Percentiles rank a stretch among this genome's conserved stretches.
phyloP scores from a whole-genome alignment of 2,113 vertebrate species.

The Myiopsitta monachus region DNA sequence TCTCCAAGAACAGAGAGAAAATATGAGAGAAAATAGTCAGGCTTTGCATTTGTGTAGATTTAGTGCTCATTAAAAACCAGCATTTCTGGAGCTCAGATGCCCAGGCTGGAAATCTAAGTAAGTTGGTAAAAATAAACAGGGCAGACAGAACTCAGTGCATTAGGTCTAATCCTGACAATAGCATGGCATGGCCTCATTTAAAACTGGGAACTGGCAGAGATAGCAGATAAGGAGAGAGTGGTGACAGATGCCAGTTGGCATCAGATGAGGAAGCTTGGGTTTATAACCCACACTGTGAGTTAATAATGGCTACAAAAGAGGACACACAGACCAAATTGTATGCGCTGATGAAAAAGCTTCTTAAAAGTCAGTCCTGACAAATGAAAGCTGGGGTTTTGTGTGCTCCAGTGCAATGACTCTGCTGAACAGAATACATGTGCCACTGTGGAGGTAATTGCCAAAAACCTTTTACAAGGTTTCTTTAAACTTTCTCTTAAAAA shows the following conservation, averaged over 20 bases:
- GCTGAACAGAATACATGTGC: neutral
- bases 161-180: neutral
- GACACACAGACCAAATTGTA: slow-evolving; percentile 26
- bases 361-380: slow-evolving; percentile 13
- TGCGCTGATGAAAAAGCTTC: slow-evolving; percentile 36
- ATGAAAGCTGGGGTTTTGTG: neutral
- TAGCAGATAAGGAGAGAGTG: slow-evolving; percentile 46
- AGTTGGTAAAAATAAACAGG: slow-evolving; percentile 57
- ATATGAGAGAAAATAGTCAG: neutral
- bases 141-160: slow-evolving; percentile 34
- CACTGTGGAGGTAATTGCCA: neutral
- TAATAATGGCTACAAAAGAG: slow-evolving; percentile 39
- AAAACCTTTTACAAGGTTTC: neutral
- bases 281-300: neutral
- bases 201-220: slow-evolving; percentile 46
- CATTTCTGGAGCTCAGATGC: neutral
- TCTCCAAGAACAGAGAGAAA: neutral
- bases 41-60: neutral
- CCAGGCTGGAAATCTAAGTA: slow-evolving; percentile 3
- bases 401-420: neutral
- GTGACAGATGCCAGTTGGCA: slow-evolving; percentile 62
- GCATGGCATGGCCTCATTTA: neutral
- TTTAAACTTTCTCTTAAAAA: neutral
- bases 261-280: slow-evolving; percentile 27
- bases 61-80: neutral